These are phyloP conservation scores for Coturnix japonica DNA, from an alignment of 2,113 vertebrate species.

Conservation along the genomic window DNA sequence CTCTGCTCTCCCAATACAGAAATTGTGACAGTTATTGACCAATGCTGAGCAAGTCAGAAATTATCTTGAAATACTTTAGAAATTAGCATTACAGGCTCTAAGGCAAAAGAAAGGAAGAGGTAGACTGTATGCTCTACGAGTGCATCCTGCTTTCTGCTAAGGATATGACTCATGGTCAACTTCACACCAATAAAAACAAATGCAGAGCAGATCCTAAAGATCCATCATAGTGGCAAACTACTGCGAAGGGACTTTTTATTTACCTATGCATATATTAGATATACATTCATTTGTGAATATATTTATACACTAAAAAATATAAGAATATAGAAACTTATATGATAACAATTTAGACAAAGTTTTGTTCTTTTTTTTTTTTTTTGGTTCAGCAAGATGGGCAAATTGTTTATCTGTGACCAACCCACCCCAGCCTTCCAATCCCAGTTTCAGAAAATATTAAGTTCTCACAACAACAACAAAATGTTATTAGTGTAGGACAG, in stretches of 20 bases:
- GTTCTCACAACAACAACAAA: neutral
- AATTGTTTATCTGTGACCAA: neutral
- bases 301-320: neutral
- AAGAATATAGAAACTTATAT: accelerated
- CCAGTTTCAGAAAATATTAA: neutral
- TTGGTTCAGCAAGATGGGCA: neutral
- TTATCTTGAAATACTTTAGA: neutral
- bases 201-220: neutral
- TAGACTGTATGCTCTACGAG: neutral
- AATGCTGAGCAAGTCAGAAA: accelerated
- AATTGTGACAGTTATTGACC: neutral
- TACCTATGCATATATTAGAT: neutral
- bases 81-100: neutral
- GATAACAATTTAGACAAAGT: neutral
- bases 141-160: neutral
- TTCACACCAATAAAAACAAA: neutral
- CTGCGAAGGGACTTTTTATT: neutral
- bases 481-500: neutral
- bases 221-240: accelerated
- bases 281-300: neutral
- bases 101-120: neutral
- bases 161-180: neutral
- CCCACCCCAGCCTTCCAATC: neutral
- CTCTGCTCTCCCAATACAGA: neutral
- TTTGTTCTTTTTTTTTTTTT: neutral